Evolutionary conservation across 2,888 invertebrate genomes (phyloP), one percentile per base, ranked within the genome.

Genomic region (Dyspetes luteomarginatus): DNA sequence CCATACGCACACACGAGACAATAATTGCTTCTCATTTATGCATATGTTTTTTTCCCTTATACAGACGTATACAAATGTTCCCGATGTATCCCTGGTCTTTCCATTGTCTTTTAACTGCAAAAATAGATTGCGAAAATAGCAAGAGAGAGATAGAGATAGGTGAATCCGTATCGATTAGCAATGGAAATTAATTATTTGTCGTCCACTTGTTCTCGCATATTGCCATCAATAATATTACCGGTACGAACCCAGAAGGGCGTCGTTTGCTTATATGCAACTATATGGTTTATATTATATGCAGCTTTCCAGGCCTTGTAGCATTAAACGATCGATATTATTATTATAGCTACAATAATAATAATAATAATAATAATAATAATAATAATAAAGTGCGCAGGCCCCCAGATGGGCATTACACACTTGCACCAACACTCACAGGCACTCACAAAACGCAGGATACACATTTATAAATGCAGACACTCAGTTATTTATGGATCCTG

Each of bases 171-270:
- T 81, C 50, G 67, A 71, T 71, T 45, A 26, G 60, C 48, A 28
- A 68, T 78, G 30, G 43, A 69, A 73, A 81, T 81, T 68, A 68
- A 81, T 77, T 73, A 72, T 73, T 81, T 50, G 30, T 22, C 45
- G 50, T 12, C 17, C 24, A 58, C 36, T n/a, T n/a, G 24, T 55
- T 75, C 71, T 50, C 64, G 26, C 48, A 17, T 50, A 28, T 71
- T 65, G n/a, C 60, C 36, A 12, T n/a, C 36, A 2, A 36, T 36
- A 36, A 36, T 36, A 30, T 4, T 30, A 30, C 3, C 30, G 30
- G n/a, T n/a, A n/a, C n/a, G n/a, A n/a, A n/a, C n/a, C n/a, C n/a
- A n/a, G n/a, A n/a, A n/a, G n/a, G n/a, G n/a, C n/a, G n/a, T n/a
- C n/a, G n/a, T n/a, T n/a, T n/a, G n/a, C n/a, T n/a, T n/a, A n/a